Evolutionary conservation across 2,888 invertebrate species (phyloP), one percentile per base, ranked within the genome.

Genomic region (Trissoscelio sp.): DNA sequence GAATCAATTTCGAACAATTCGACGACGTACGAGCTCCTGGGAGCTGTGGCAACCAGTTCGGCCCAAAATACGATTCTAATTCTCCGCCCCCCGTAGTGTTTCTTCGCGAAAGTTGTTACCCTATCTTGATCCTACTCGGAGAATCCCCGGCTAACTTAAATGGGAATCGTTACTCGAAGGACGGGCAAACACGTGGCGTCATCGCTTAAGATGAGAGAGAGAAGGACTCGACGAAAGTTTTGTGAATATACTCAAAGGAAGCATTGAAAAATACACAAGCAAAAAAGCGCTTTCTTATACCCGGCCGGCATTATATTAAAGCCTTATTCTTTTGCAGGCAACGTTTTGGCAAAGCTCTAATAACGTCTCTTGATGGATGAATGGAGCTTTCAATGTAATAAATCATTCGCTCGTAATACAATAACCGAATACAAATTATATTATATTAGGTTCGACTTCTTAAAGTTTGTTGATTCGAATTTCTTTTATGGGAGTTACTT

Each of bases 1-100:
- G 79, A 81, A 83, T 79, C 83, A 81, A 83, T 81, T 83, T 75
- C 77, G 24, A 81, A 73, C 78, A 72, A 81, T 74, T 72, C 64
- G 70, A 70, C 70, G 58, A 69, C 62, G 79, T 57, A 67, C 44
- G 57, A 64, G 42, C 74, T 60, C 74, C 14, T 44, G 69, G 69
- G 67, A 74, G 48, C 66, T 18, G 37, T 66, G 48, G 16, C 67
- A 53, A 48, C 28, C 42, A 48, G 51, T 58, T 75, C 28, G 42
- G 51, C 60, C 53, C 53, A 57, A 79, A 79, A 72, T 79, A 53
- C 72, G 34, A 58, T 16, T 72, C 53, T 28, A 37, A 78, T 60
- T 62, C 46, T 16, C 9, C 57, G 39, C 22, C 31, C 22, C 16
- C 34, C 39, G 7, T 18, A 14, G 12, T 31, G 55, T 51, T 46